Evolutionary conservation across 1,140 invertebrate genomes (phyloP).

Genomic region (Bombus confusus): DNA sequence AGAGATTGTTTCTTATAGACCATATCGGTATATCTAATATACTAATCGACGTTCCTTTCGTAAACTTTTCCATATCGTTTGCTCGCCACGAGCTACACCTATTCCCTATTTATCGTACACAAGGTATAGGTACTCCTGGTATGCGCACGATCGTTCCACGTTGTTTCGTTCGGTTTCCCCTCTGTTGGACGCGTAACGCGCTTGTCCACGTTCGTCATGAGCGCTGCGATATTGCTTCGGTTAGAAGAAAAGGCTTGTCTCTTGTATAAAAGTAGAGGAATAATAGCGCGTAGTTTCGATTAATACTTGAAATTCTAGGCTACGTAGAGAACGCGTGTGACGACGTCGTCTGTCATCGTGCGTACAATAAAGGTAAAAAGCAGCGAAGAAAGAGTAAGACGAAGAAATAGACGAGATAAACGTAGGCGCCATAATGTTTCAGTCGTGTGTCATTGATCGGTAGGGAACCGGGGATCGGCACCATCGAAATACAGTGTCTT

Average conservation of each 20-base stretch:
- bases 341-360: background rate
- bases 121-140: background rate
- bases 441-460: background rate
- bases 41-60: background rate
- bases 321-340: constrained; percentile 13
- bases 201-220: constrained; percentile 1
- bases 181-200: background rate
- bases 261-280: constrained; percentile 57
- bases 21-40: constrained; percentile 5
- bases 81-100: background rate
- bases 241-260: constrained; percentile 30
- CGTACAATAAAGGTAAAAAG: background rate
- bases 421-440: background rate
- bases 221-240: constrained; percentile 17
- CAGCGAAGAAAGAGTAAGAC: no score
- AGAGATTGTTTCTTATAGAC: background rate
- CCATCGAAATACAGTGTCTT: background rate
- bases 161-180: background rate
- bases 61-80: constrained; percentile 11
- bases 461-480: background rate
- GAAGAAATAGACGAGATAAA: background rate
- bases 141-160: background rate
- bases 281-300: constrained; percentile 58
- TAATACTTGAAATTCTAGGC: constrained; percentile 51
- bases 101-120: background rate